Evolutionary conservation across 2,797 vertebrate genomes (phyloP), one percentile per base, ranked within the genome.

Genomic region (Rhodeus uyekii): DNA sequence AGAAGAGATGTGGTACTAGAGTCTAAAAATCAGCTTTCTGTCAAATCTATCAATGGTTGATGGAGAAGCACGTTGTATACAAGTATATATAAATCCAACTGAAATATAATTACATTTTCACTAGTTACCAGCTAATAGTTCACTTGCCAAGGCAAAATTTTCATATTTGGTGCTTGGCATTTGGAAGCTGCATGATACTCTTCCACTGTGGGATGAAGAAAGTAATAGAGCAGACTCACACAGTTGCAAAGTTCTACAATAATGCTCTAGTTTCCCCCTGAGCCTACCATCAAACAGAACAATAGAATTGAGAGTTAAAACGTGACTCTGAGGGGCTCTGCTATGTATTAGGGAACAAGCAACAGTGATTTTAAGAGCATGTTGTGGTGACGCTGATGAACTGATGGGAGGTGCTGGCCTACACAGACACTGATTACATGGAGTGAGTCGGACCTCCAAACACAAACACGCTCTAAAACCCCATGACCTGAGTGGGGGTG

Each of bases 391-490:
- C 86, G 90, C 89, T 89, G 88, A 87, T 71, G n/a, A n/a, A n/a
- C 87, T 91, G 91, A 91, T 93, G 88, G 87, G 90, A 84, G 87
- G 85, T 86, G 88, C 91, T 88, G 86, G 86, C 87, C 89, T 88
- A 83, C 84, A 79, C 88, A 85, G 83, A 90, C 88, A 87, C 87
- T 92, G 91, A 92, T 90, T 93, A 64, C 42, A 14, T 32, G 53
- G 16, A 67, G 48, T 61, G 76, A 79, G 24, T 60, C 9, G 42
- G 61, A 74, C 75, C 34, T 76, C 22, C 67, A 34, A 22, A 50
- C 14, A 73, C 53, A 16, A 34, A 44, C 38, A 64, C 24, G 9
- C 19, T 77, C 12, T 50, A 22, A 79, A 69, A 19, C 55, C 80
- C 16, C 34, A 29, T 32, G 76, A 39, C 18, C 69, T 75, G 65